Percentiles rank a stretch among this genome's conserved stretches.
Evolutionary conservation across 2,113 vertebrate species (phyloP).

Genomic region (Clarias macrocephalus): DNA sequence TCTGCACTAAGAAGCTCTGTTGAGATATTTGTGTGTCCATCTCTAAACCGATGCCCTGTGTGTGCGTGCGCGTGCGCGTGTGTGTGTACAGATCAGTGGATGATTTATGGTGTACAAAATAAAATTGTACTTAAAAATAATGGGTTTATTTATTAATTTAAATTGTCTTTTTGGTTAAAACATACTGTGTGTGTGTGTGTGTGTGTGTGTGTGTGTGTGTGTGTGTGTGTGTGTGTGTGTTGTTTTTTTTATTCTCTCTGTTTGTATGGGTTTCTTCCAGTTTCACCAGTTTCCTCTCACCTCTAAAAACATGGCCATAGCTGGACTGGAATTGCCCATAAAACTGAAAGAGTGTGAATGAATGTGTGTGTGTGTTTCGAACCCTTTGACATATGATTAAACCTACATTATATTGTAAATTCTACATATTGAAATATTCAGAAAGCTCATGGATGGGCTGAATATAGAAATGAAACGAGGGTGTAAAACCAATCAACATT

Average conservation of each 20-base stretch:
- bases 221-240: neutral
- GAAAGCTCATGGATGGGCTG: no score
- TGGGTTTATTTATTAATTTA: neutral
- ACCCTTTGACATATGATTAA: neutral
- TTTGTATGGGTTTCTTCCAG: neutral
- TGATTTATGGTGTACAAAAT: conserved; percentile 46
- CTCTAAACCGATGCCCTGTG: conserved; percentile 26
- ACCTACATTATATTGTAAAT: no score
- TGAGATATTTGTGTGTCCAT: conserved; percentile 42
- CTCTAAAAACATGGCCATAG: neutral
- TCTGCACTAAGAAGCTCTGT: conserved; percentile 22
- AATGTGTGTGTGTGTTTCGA: neutral
- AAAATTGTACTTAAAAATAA: conserved; percentile 33
- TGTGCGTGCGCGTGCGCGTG: neutral
- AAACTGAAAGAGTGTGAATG: neutral
- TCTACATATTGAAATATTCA: no score
- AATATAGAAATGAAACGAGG: no score
- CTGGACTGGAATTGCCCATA: neutral
- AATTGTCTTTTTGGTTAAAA: no score
- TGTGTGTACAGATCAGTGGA: conserved; percentile 43
- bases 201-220: neutral
- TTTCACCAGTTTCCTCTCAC: neutral
- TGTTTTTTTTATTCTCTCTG: neutral
- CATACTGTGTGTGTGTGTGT: neutral
- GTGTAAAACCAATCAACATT: no score